These are phyloP conservation scores for Fragum whitleyi DNA, from an alignment of 2,888 invertebrate genomes.

Conservation along the genomic window DNA sequence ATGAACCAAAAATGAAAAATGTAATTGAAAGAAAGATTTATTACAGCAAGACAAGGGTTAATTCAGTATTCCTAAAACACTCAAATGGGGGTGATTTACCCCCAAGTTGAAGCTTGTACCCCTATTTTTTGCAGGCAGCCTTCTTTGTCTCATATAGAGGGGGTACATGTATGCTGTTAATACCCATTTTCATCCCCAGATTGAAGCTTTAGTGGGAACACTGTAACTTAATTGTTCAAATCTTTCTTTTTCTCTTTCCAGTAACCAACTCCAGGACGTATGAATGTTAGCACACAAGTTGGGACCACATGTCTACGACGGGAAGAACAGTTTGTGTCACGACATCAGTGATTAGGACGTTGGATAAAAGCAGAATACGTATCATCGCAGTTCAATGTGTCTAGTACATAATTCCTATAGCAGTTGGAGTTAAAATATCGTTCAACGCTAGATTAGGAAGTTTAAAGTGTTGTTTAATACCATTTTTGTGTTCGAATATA, in stretches of 20 bases:
- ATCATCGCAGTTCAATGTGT: background rate
- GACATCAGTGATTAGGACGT: background rate
- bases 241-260: constrained; percentile 7
- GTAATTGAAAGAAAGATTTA: no score
- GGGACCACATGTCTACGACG: constrained; percentile 17
- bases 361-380: background rate
- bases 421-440: constrained; percentile 12
- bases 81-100: no score
- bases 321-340: background rate
- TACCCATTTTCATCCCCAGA: no score
- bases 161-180: no score
- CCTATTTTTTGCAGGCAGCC: no score
- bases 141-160: no score
- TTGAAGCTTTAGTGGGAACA: no score
- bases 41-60: no score
- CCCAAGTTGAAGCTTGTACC: no score
- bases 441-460: background rate
- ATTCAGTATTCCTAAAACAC: no score
- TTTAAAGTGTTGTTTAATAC: constrained; percentile 27
- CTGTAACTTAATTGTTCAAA: no score
- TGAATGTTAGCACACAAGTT: constrained; percentile 7
- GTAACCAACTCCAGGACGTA: background rate
- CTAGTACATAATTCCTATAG: constrained; percentile 9
- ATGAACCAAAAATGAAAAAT: no score
- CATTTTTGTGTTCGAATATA: constrained; percentile 56